Evolutionary conservation across 2,797 vertebrate species (phyloP).

Genomic region (Anguilla obscura): DNA sequence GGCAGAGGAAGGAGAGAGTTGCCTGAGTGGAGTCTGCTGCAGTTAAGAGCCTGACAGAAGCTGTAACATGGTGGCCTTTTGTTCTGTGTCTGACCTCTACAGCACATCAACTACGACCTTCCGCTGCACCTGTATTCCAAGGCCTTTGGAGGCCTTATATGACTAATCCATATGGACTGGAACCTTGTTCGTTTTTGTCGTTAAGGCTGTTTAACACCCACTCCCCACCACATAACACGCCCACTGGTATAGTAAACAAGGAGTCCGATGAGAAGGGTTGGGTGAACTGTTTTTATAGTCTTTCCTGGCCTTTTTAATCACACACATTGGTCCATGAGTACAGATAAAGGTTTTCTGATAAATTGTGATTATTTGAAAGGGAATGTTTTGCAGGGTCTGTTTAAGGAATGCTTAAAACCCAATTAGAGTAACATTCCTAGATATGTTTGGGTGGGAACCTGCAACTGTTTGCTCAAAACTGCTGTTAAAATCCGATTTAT

Average conservation of each 20-base stretch:
- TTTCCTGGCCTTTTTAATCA: not conserved
- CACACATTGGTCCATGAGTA: conserved; percentile 5
- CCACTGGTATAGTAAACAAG: not conserved
- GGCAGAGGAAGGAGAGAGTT: not conserved
- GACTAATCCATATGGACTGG: conserved; percentile 17
- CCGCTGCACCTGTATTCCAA: conserved; percentile 15
- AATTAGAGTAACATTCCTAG: conserved; percentile 27
- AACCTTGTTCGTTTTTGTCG: not conserved
- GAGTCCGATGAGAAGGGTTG: not conserved
- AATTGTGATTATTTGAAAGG: conserved; percentile 18
- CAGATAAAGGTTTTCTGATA: conserved; percentile 4
- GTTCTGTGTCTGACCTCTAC: not conserved
- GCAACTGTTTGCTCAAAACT: conserved; percentile 17
- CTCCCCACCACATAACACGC: not conserved
- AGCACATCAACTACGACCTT: not conserved
- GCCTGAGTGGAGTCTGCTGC: not conserved
- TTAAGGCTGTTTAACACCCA: not conserved
- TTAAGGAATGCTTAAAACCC: conserved; percentile 1
- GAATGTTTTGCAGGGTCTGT: conserved; percentile 14
- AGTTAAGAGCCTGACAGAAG: not conserved
- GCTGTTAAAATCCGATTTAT: not conserved
- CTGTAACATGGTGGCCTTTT: not conserved
- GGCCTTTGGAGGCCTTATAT: not conserved
- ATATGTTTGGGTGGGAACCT: conserved; percentile 5
- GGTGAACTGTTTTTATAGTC: not conserved